Percentiles rank a stretch among this genome's conserved stretches.
Evolutionary conservation across 1,140 invertebrate species (phyloP).

Genomic region (Sycobia sp.): DNA sequence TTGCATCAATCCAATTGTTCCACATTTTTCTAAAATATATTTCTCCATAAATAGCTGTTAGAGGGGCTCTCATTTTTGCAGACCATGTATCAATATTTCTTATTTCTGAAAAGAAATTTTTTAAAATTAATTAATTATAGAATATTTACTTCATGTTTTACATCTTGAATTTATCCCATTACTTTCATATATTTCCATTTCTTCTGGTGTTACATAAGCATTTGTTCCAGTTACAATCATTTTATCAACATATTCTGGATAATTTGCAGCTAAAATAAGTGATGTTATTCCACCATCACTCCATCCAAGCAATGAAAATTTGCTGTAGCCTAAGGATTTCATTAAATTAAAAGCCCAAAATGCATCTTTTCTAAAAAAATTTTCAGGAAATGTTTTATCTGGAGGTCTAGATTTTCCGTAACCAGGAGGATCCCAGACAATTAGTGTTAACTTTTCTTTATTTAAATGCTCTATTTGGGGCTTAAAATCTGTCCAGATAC

Average conservation of each 20-base stretch:
- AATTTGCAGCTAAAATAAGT: constrained; percentile 74
- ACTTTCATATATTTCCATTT: constrained; percentile 70
- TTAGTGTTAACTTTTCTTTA: constrained; percentile 72
- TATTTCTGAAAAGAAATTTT: constrained; percentile 48
- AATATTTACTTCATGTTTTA: too few species aligned
- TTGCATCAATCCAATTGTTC: constrained; percentile 75
- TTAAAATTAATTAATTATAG: too few species aligned
- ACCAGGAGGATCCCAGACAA: constrained; percentile 88
- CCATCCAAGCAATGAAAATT: constrained; percentile 85
- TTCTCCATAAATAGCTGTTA: constrained; percentile 77
- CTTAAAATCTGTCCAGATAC: constrained; percentile 80
- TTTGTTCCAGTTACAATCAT: constrained; percentile 81
- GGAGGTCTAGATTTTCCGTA: constrained; percentile 86
- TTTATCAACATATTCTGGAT: constrained; percentile 72
- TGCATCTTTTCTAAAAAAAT: constrained; percentile 81
- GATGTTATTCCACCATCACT: constrained; percentile 86
- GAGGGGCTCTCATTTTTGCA: constrained; percentile 73
- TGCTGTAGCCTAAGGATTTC: constrained; percentile 70
- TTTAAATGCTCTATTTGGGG: constrained; percentile 77
- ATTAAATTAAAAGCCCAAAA: constrained; percentile 72
- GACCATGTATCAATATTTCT: constrained; percentile 81
- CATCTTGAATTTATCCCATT: constrained; percentile 21
- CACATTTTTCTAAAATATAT: constrained; percentile 73
- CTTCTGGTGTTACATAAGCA: constrained; percentile 73
- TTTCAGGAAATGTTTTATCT: constrained; percentile 68